Base-by-base conservation (phyloP, 2,888 invertebrate genomes). In the Sthenelais limicola region DNA sequence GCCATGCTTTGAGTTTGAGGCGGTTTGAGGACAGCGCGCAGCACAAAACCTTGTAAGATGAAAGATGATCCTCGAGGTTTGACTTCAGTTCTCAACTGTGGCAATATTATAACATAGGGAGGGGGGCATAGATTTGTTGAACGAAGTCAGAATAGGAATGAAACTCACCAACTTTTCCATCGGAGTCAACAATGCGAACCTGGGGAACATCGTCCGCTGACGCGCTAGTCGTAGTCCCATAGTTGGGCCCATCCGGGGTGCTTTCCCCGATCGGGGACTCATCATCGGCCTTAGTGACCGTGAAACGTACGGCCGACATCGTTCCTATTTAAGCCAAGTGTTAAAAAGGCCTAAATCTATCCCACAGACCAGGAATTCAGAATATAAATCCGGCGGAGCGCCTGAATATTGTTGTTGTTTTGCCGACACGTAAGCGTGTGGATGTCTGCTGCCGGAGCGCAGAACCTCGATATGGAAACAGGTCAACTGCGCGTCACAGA, bases 281-380 rank as follows among this genome's bases (percentile, higher is more conserved):
- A 26, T 56, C 70, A 28, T 70, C 70, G 18, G 70, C 70, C 54
- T 54, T 70, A 18, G 70, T 70, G 38, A 70, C 70, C 28, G 52
- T 70, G 56, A 70, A 70, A 24, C 70, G 33, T 70, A 70, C 70
- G 21, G 70, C 51, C 68, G 68, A 68, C 68, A 68, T 68, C 9
- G 21, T 49, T 68, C 18, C 51, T 21, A n/a, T n/a, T n/a, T n/a
- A 18, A 51, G 26, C 26, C 51, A 21, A 7, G 18, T 51, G 21
- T 26, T 18, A 24, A 18, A 51, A 4, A 26, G 51, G 26, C 26
- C 26, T 18, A 4, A 18, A 21, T 51, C 51, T 24, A 21, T 51
- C n/a, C n/a, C n/a, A n/a, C n/a, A n/a, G n/a, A n/a, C n/a, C n/a
- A n/a, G n/a, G n/a, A n/a, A n/a, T n/a, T n/a, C n/a, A n/a, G n/a